Base-by-base conservation (phyloP, 1,140 invertebrate genomes). In the Cecropterus lyciades region DNA sequence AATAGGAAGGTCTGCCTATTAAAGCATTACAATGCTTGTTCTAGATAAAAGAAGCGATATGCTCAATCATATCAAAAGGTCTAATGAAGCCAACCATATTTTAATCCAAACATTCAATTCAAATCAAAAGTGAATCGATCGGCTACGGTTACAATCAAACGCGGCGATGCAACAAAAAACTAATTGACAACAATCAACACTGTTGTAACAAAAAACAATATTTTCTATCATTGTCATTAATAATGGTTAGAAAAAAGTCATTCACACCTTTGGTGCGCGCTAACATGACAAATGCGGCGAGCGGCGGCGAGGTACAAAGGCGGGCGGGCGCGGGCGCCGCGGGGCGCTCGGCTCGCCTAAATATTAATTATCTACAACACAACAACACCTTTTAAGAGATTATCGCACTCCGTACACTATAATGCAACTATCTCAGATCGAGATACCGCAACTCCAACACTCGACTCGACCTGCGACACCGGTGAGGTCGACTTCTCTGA, bases 211-310 rank as follows among this genome's bases (percentile, higher is more conserved):
- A 89, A 89, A 88, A 89, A 91, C 84, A 87, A 88, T 89, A 85
- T 89, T 89, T 89, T 86, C 85, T 91, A 88, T 89, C 80, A 89
- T 89, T 91, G 87, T 91, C 85, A 89, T 89, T 89, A 89, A 91
- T 89, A 88, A 88, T 85, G 70, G 78, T 87, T 89, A 83, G 79
- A 87, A 91, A 90, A 89, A 89, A 87, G 81, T 83, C 80, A 87
- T 91, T 91, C 89, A 91, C 89, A 91, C 89, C 88, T 91, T 88
- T 86, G 82, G 74, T 80, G 81, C 73, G 79, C 80, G 87, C 84
- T 86, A 89, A 91, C 87, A 88, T 89, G 88, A 89, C 88, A 89
- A 91, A 91, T 86, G 88, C 82, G 79, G 74, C 43, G 75, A 72
- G 71, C 66, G 77, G 72, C 79, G 80, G 79, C 72, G 69, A 67